Evolutionary conservation across 2,888 invertebrate species (phyloP).

Genomic region (Eilema depressum): DNA sequence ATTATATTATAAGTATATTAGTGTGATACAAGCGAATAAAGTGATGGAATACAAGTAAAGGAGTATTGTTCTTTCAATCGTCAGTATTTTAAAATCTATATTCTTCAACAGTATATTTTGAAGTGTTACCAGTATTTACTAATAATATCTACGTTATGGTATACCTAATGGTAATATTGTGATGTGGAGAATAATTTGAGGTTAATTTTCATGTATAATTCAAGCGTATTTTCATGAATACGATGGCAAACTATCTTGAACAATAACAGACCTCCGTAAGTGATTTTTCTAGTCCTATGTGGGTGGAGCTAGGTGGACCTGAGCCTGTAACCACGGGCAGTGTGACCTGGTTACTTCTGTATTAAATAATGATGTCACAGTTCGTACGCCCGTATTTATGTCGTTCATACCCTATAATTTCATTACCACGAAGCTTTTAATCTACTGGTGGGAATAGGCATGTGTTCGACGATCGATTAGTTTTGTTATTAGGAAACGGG

Average conservation of each 20-base stretch:
- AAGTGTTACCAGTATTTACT: background rate
- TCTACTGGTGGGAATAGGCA: conserved; percentile 19
- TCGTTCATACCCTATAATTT: conserved; percentile 8
- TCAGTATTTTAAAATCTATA: conserved; percentile 21
- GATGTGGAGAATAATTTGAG: background rate
- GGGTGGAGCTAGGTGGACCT: background rate
- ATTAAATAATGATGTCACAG: background rate
- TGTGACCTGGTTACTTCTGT: too few relatives aligned
- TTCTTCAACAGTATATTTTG: background rate
- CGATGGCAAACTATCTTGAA: too few relatives aligned
- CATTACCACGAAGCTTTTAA: conserved; percentile 10
- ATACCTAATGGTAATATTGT: background rate
- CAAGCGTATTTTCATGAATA: too few relatives aligned
- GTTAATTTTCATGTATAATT: too few relatives aligned
- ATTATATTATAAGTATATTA: too few relatives aligned
- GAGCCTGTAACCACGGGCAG: background rate
- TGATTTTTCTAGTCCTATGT: background rate
- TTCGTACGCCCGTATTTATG: background rate
- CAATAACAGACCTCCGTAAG: background rate
- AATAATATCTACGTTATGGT: background rate
- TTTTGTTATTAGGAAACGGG: background rate
- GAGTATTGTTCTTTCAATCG: too few relatives aligned
- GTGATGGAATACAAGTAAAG: too few relatives aligned
- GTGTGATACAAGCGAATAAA: too few relatives aligned
- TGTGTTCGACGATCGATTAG: conserved; percentile 16